Conservation (phyloP, 2,797 vertebrate genomes). For the Calcarius lapponicus region DNA sequence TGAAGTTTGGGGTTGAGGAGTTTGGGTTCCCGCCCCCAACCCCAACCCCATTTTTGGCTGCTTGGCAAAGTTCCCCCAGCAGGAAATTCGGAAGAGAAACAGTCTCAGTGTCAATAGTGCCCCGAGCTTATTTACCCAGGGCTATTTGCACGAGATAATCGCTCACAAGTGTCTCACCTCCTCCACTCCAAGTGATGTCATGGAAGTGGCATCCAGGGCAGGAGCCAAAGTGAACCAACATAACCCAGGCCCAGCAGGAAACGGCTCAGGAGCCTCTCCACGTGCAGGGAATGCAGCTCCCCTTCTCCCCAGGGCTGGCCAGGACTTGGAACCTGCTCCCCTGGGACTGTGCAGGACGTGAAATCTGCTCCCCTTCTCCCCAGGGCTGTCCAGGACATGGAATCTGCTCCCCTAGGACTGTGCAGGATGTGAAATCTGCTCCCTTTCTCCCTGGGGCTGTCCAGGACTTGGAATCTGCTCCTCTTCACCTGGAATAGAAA, state of each 20-base stretch:
- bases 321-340: rapidly evolving
- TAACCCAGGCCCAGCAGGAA: slow-evolving; percentile 22
- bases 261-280: not conserved
- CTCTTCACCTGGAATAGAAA: no score
- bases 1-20: not conserved
- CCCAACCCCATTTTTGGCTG: not conserved
- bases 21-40: not conserved
- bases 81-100: slow-evolving; percentile 62
- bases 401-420: rapidly evolving
- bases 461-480: not conserved
- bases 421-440: rapidly evolving
- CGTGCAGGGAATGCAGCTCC: not conserved
- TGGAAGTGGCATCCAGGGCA: slow-evolving; percentile 31
- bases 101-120: slow-evolving; percentile 22
- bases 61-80: slow-evolving; percentile 4
- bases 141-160: slow-evolving; percentile 74
- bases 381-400: rapidly evolving
- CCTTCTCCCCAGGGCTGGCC: not conserved
- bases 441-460: rapidly evolving
- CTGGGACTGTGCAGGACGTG: not conserved
- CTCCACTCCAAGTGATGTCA: slow-evolving; percentile 34
- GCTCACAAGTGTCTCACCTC: slow-evolving; percentile 39
- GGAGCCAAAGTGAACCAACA: slow-evolving; percentile 34
- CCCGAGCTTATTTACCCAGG: slow-evolving; percentile 22
- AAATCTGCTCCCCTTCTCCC: not conserved